phyloP scores from a whole-genome alignment of 2,797 vertebrate genomes.

The Pipistrellus pipistrellus region DNA sequence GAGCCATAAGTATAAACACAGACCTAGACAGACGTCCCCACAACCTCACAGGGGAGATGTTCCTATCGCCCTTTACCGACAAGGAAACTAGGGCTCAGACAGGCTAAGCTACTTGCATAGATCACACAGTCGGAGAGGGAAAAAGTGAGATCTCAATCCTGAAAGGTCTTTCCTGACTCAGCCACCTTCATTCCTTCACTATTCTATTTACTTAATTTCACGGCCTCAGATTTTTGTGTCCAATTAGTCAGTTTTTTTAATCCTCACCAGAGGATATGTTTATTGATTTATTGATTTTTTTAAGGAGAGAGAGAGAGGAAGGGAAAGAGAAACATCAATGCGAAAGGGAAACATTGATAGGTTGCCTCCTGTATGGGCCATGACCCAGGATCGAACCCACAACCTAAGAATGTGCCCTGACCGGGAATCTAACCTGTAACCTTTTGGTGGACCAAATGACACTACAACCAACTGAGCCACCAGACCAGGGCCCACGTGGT shows the following conservation, averaged over 20 bases:
- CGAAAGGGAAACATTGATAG: background rate
- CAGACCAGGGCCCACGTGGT: background rate
- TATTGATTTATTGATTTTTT: no score
- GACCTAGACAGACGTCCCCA: background rate
- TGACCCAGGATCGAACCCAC: background rate
- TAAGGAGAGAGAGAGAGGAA: background rate
- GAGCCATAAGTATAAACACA: background rate
- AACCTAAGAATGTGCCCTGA: background rate
- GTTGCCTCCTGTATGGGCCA: background rate
- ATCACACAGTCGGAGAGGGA: background rate
- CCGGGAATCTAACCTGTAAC: background rate
- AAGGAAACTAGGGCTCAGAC: background rate
- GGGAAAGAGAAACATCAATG: background rate
- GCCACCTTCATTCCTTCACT: background rate
- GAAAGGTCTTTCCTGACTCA: background rate
- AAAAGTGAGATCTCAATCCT: background rate
- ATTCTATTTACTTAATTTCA: background rate
- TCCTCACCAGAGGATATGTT: background rate
- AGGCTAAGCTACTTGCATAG: background rate
- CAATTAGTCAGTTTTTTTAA: background rate
- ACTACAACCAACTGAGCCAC: background rate
- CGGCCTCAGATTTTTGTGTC: background rate
- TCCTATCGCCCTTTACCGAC: slow-evolving; percentile 8
- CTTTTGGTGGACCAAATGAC: background rate
- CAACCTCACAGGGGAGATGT: background rate